Conservation (phyloP, 2,113 vertebrate species). For the Polyodon spathula region DNA sequence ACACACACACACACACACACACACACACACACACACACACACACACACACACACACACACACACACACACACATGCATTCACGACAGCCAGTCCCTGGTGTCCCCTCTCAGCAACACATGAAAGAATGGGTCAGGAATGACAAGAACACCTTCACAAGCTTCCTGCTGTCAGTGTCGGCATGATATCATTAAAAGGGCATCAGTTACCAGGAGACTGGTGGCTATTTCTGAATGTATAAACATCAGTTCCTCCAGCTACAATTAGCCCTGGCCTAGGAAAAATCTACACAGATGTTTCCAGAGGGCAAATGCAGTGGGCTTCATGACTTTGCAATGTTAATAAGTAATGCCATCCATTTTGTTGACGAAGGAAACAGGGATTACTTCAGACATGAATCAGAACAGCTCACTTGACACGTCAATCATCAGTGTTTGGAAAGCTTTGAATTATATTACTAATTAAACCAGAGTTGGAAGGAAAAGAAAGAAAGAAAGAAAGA, state of each 20-base stretch:
- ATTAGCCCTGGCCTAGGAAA: conserved; percentile 8
- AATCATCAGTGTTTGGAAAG: conserved; percentile 9
- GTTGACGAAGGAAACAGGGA: conserved; percentile 1
- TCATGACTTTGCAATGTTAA: conserved; percentile 12
- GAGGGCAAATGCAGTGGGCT: conserved; percentile 12
- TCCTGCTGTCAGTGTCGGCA: not conserved
- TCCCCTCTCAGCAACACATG: conserved; percentile 5
- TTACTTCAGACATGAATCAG: conserved; percentile 8
- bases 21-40: too few species aligned
- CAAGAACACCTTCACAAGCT: conserved; percentile 10
- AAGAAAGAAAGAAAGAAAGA: too few species aligned
- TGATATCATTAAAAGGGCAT: conserved; percentile 20
- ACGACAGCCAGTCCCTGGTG: too few species aligned
- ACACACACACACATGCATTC: too few species aligned
- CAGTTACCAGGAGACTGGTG: conserved; percentile 12
- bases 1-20: too few species aligned
- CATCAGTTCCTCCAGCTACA: conserved; percentile 11
- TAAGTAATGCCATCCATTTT: conserved; percentile 17
- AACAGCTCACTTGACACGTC: conserved; percentile 12
- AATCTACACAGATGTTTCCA: conserved; percentile 11
- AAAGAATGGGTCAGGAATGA: too few species aligned
- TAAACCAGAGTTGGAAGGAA: too few species aligned
- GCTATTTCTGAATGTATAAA: conserved; percentile 10
- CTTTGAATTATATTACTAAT: conserved; percentile 13
- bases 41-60: too few species aligned